A percentile compares a stretch with the other conserved stretches of the same genome.
phyloP scores from a whole-genome alignment of 1,140 invertebrate species.

The Prorops nasuta region DNA sequence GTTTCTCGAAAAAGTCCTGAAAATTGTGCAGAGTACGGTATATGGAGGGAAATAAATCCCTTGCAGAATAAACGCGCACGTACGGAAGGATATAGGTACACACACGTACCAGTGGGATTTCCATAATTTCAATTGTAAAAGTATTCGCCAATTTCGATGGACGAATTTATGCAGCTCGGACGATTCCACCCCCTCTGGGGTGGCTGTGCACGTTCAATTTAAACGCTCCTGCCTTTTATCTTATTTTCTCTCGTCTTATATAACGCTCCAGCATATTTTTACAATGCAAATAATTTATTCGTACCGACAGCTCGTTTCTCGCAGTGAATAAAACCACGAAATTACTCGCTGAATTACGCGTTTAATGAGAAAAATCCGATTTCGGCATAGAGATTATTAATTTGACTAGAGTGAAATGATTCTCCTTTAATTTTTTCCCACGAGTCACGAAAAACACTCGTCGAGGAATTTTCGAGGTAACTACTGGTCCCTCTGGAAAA shows the following conservation, averaged over 20 bases:
- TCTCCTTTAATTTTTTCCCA: too few relatives aligned
- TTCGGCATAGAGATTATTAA: too few relatives aligned
- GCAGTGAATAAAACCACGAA: background rate
- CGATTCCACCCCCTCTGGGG: constrained; percentile 5
- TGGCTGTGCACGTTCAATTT: constrained; percentile 8
- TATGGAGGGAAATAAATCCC: too few relatives aligned
- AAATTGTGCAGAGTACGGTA: too few relatives aligned
- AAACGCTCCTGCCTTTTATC: constrained; percentile 25
- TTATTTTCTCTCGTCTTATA: constrained; percentile 41
- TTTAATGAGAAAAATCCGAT: too few relatives aligned
- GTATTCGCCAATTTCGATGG: constrained; percentile 7
- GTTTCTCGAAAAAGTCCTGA: too few relatives aligned
- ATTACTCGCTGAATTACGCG: constrained; percentile 3
- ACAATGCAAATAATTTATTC: constrained; percentile 50
- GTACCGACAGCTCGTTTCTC: constrained; percentile 16
- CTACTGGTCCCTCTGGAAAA: too few relatives aligned
- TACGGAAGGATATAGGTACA: constrained; percentile 7
- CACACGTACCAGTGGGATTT: constrained; percentile 1
- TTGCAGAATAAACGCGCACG: too few relatives aligned
- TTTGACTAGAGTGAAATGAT: too few relatives aligned
- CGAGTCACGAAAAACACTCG: too few relatives aligned
- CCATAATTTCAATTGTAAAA: constrained; percentile 11
- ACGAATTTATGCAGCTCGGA: constrained; percentile 5
- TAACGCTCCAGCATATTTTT: constrained; percentile 47
- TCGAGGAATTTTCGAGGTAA: too few relatives aligned